These are phyloP conservation scores for Drosophila neocordata DNA, from an alignment of 1,140 invertebrate species.

Conservation along the genomic window DNA sequence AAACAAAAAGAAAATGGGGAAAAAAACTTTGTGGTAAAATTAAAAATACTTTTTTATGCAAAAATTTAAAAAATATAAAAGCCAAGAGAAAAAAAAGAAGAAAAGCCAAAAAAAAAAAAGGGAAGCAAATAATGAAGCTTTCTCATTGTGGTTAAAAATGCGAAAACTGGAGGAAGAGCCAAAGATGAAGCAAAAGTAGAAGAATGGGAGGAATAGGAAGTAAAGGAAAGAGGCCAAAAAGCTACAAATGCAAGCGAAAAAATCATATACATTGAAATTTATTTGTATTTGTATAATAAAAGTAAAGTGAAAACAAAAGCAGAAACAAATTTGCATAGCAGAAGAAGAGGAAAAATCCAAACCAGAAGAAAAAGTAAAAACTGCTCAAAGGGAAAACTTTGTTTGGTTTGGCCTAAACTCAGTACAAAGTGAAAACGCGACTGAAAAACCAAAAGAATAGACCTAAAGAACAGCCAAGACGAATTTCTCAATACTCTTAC, in stretches of 20 bases:
- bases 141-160: conserved; percentile 42
- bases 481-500: neutral
- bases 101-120: conserved; percentile 31
- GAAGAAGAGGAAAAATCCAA: conserved; percentile 16
- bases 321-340: conserved; percentile 61
- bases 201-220: neutral
- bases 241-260: conserved; percentile 59
- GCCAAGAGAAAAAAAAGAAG: conserved; percentile 67
- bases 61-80: conserved; percentile 34
- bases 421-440: neutral
- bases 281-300: conserved; percentile 62
- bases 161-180: neutral
- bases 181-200: neutral
- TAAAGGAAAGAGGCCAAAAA: conserved; percentile 22
- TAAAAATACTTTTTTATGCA: conserved; percentile 70
- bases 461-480: too few relatives aligned
- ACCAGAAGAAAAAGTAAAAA: conserved; percentile 19
- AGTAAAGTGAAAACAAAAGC: conserved; percentile 34
- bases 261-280: conserved; percentile 62
- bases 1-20: conserved; percentile 26
- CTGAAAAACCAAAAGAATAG: neutral
- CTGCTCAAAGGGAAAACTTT: conserved; percentile 8
- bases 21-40: conserved; percentile 76
- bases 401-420: conserved; percentile 45
- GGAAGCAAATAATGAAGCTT: conserved; percentile 64